Conservation (phyloP, 2,113 vertebrate species). For the Lampris megalopsis region DNA sequence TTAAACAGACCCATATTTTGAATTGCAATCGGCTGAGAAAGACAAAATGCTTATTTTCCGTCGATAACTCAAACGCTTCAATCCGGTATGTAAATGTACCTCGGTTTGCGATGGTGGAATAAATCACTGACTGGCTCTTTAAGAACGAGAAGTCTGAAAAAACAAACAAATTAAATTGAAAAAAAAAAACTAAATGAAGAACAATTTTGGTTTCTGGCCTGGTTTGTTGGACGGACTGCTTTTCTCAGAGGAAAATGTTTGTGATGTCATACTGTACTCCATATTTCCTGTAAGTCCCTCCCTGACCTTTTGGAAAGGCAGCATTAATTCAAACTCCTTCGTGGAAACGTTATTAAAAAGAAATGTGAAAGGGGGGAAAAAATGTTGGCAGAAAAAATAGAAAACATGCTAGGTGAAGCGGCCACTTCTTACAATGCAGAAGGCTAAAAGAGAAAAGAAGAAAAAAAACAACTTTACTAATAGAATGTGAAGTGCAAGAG, state of each 20-base stretch:
- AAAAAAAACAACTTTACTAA: conserved; percentile 11
- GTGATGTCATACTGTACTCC: conserved; percentile 49
- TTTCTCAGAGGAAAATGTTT: conserved; percentile 58
- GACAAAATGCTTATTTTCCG: too few species aligned
- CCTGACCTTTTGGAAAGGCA: conserved; percentile 19
- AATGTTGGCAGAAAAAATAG: conserved; percentile 30
- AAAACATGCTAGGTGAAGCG: conserved; percentile 42
- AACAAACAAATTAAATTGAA: conserved; percentile 20
- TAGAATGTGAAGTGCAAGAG: conserved; percentile 53
- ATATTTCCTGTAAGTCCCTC: conserved; percentile 15
- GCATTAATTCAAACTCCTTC: conserved; percentile 2
- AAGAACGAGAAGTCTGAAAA: background rate
- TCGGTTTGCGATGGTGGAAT: too few species aligned
- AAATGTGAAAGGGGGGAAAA: too few species aligned
- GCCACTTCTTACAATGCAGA: conserved; percentile 12
- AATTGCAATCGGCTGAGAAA: too few species aligned
- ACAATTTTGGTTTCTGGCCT: conserved; percentile 60
- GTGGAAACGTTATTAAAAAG: conserved; percentile 20
- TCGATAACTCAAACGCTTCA: too few species aligned
- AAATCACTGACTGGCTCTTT: too few species aligned
- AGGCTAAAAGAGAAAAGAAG: background rate
- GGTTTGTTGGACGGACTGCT: conserved; percentile 16
- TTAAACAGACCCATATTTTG: too few species aligned
- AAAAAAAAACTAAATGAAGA: conserved; percentile 56
- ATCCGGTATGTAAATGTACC: too few species aligned